Percentiles rank a stretch among this genome's conserved stretches.
phyloP scores from a whole-genome alignment of 2,888 invertebrate genomes.

The Eristalinus aeneus region DNA sequence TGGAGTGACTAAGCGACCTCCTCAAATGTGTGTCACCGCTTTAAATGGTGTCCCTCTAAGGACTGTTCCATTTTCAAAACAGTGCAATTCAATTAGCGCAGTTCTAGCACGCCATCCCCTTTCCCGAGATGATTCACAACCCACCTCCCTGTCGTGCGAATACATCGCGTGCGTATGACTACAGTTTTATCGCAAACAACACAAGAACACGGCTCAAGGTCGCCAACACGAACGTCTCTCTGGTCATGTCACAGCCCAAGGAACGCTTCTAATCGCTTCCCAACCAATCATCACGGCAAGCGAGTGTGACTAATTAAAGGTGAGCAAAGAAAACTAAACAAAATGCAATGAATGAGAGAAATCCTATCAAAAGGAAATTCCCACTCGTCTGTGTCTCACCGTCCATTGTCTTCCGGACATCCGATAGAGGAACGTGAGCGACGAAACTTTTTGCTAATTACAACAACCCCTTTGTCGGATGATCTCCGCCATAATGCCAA shows the following conservation, averaged over 20 bases:
- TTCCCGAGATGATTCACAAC: not conserved
- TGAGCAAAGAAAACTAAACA: not conserved
- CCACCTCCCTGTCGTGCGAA: not conserved
- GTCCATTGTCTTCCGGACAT: slow-evolving; percentile 16
- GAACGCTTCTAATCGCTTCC: not conserved
- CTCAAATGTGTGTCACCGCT: not conserved
- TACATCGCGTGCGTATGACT: not conserved
- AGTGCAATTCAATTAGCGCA: not conserved
- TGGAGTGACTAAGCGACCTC: not conserved
- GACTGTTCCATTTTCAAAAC: not conserved
- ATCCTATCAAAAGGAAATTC: slow-evolving; percentile 7
- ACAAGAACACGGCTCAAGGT: not conserved
- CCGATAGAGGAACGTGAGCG: slow-evolving; percentile 47
- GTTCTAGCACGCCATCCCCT: not conserved
- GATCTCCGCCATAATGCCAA: not conserved
- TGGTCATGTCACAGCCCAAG: not conserved
- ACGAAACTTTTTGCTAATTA: not conserved
- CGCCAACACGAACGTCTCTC: not conserved
- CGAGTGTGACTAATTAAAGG: slow-evolving; percentile 23
- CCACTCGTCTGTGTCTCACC: not conserved
- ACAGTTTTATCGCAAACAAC: not conserved
- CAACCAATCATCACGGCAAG: not conserved
- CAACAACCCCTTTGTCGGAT: not conserved
- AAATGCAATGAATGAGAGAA: no score
- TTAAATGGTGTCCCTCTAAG: not conserved